These are phyloP conservation scores for Enchytraeus crypticus DNA, from an alignment of 2,888 invertebrate species.

Conservation along the genomic window DNA sequence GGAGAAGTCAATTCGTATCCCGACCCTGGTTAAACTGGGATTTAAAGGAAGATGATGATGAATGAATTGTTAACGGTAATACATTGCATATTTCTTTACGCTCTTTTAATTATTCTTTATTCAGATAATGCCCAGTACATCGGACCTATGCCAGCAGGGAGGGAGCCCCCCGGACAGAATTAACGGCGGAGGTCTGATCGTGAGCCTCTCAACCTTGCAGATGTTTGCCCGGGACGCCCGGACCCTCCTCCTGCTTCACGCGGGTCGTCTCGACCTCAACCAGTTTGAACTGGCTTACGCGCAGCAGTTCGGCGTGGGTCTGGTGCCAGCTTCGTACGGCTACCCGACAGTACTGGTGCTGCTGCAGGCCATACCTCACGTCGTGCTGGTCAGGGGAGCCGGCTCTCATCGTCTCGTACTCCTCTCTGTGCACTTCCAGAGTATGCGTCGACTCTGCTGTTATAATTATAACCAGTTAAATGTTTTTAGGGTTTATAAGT, in stretches of 20 bases:
- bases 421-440: conserved; percentile 30
- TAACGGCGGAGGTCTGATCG: conserved; percentile 15
- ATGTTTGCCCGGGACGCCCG: conserved; percentile 55
- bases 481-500: too few relatives aligned
- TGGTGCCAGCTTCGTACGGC: conserved; percentile 54
- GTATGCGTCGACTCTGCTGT: conserved; percentile 11
- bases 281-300: conserved; percentile 27
- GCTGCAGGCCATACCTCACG: conserved; percentile 54
- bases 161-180: too few relatives aligned
- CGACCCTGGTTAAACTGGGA: too few relatives aligned
- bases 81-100: too few relatives aligned
- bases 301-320: conserved; percentile 48
- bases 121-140: too few relatives aligned
- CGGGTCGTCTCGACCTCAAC: conserved; percentile 49
- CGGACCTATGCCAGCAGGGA: too few relatives aligned
- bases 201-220: conserved; percentile 47
- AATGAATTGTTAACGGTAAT: too few relatives aligned
- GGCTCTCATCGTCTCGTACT: conserved; percentile 39
- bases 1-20: too few relatives aligned
- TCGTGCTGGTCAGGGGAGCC: conserved; percentile 51
- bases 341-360: conserved; percentile 53
- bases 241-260: conserved; percentile 51
- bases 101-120: too few relatives aligned
- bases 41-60: too few relatives aligned
- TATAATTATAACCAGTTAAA: too few relatives aligned